Evolutionary conservation across 2,797 vertebrate genomes (phyloP).

Genomic region (Anguilla pacifica): DNA sequence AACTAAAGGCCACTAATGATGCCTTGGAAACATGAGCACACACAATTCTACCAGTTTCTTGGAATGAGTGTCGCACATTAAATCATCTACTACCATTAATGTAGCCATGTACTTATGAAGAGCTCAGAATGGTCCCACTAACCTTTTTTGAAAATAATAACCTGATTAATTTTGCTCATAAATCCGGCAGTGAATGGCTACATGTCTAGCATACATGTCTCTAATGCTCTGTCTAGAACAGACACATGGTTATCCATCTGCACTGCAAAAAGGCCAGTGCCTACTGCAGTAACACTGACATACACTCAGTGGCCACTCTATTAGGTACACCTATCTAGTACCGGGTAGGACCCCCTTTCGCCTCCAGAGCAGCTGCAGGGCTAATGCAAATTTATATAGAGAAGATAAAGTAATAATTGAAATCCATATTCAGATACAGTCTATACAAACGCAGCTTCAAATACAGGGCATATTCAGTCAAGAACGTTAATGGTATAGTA

Average conservation of each 20-base stretch:
- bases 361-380: neutral
- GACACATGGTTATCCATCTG: no score
- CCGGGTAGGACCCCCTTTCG: no score
- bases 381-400: neutral
- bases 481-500: neutral
- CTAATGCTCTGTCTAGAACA: neutral
- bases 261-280: no score
- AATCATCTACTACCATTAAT: neutral
- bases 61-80: neutral
- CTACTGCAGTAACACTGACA: no score
- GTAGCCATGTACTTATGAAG: no score
- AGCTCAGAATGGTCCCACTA: no score
- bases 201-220: neutral
- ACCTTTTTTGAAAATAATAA: no score
- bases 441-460: no score
- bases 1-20: neutral
- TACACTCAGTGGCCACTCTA: no score
- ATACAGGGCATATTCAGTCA: neutral
- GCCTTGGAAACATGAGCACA: neutral
- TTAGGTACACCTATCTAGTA: no score
- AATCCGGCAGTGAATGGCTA: no score
- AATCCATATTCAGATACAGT: neutral
- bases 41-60: neutral
- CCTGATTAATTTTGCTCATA: no score
- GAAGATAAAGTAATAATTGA: neutral